Evolutionary conservation across 2,888 invertebrate genomes (phyloP).

Genomic region (Margaritifera margaritifera): DNA sequence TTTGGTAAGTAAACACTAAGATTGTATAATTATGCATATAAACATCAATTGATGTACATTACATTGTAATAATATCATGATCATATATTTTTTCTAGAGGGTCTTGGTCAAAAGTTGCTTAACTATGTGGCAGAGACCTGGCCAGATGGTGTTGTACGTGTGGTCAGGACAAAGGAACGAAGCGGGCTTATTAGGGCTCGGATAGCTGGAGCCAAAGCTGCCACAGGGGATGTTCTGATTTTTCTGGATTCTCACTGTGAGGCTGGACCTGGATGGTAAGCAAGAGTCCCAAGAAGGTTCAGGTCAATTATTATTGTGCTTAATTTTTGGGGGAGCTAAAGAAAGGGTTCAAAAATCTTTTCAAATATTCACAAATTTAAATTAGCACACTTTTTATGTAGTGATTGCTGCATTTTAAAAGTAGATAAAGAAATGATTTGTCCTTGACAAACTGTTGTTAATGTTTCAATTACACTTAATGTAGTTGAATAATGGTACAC

Average conservation of each 20-base stretch:
- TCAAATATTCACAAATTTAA: too few relatives aligned
- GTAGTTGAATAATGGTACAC: too few relatives aligned
- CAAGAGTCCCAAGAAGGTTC: not conserved
- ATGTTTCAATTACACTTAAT: too few relatives aligned
- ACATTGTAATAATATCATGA: not conserved
- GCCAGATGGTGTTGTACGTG: slow-evolving; percentile 77
- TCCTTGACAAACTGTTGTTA: too few relatives aligned
- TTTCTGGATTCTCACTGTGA: slow-evolving; percentile 74
- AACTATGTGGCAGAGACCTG: slow-evolving; percentile 78
- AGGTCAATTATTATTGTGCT: not conserved
- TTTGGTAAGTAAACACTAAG: too few relatives aligned
- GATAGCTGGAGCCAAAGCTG: slow-evolving; percentile 88
- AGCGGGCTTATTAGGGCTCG: slow-evolving; percentile 93
- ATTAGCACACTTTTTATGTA: too few relatives aligned
- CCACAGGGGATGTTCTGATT: slow-evolving; percentile 75
- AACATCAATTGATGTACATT: too few relatives aligned
- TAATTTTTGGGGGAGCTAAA: too few relatives aligned
- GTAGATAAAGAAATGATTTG: too few relatives aligned
- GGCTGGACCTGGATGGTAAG: slow-evolving; percentile 66
- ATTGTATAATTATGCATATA: too few relatives aligned
- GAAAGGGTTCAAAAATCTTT: too few relatives aligned
- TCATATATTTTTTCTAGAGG: slow-evolving; percentile 47
- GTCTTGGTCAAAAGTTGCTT: slow-evolving; percentile 60
- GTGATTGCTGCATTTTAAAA: too few relatives aligned
- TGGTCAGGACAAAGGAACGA: slow-evolving; percentile 84